Base-by-base conservation (phyloP, 2,113 vertebrate genomes). In the Anolis sagrei region DNA sequence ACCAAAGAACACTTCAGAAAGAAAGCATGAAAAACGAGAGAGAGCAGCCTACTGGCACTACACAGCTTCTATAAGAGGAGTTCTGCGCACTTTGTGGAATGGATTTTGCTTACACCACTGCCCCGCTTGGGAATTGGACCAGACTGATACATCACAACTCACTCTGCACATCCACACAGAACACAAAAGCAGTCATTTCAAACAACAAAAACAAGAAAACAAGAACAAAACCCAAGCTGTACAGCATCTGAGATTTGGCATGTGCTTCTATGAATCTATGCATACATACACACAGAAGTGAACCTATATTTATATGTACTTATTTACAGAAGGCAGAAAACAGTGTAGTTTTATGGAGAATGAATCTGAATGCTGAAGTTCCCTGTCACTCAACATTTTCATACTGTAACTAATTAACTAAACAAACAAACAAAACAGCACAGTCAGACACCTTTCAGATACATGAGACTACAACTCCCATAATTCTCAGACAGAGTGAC, bases 221-320 rank as follows among this genome's bases (percentile, higher is more conserved):
- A 51, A 29, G 48, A 32, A 32, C 2, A 34, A 62, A 74, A 44
- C 23, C 54, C 54, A 81, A 34, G 86, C 95, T 94, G 92, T 96
- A 95, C 94, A 96, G 87, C 92, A 86, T 79, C 88, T 88, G 64
- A 75, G 86, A 87, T 89, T 91, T 0, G 1, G 86, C 34, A 82
- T 86, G 79, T 88, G 89, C 90, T 89, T 92, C 92, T 92, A 88
- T 90, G 91, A 92, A 88, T 90, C 74, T 88, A 92, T 92, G 91
- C 92, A 94, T 95, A 94, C 93, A 94, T 89, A 94, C 77, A 51
- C 36, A 32, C 27, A 92, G 93, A 94, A 92, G 94, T 93, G 80
- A 91, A 93, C 96, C 93, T 95, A 95, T 95, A 95, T 94, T 83
- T 94, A 95, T 95, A 95, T 95, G 95, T 94, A 95, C 87, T 74